These are phyloP conservation scores for Mamestra configurata DNA, from an alignment of 1,140 invertebrate genomes.

Conservation along the genomic window DNA sequence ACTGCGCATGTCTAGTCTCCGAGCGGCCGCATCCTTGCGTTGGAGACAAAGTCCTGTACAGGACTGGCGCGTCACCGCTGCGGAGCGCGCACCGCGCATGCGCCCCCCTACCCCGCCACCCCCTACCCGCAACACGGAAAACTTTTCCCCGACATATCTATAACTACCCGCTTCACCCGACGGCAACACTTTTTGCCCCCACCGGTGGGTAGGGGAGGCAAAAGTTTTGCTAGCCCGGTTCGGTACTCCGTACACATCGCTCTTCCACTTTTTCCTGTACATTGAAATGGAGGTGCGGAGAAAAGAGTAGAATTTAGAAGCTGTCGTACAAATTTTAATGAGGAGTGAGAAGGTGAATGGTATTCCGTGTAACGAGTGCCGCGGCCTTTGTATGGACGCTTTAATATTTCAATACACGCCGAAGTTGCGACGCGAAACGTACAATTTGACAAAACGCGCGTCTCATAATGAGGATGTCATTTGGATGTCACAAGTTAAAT, in stretches of 20 bases:
- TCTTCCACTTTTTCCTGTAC: slow-evolving; percentile 88
- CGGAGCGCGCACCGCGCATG: slow-evolving; percentile 74
- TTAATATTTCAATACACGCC: slow-evolving; percentile 65
- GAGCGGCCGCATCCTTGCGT: slow-evolving; percentile 70
- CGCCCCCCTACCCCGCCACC: slow-evolving; percentile 72
- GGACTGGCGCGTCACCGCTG: slow-evolving; percentile 70
- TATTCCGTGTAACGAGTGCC: slow-evolving; percentile 74
- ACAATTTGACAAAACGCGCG: slow-evolving; percentile 52
- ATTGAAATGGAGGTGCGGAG: slow-evolving; percentile 88
- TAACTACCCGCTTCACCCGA: slow-evolving; percentile 82
- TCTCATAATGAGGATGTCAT: slow-evolving; percentile 43
- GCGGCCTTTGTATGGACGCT: slow-evolving; percentile 68
- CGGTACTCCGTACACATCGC: slow-evolving; percentile 85
- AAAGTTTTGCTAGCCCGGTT: slow-evolving; percentile 85
- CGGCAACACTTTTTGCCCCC: slow-evolving; percentile 87
- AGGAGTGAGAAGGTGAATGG: slow-evolving; percentile 82
- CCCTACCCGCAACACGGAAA: slow-evolving; percentile 86
- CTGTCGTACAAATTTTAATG: slow-evolving; percentile 88
- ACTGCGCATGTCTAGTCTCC: slow-evolving; percentile 58
- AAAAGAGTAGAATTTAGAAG: slow-evolving; percentile 88
- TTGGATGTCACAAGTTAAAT: slow-evolving; percentile 15
- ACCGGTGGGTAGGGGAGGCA: slow-evolving; percentile 77
- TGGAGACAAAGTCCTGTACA: slow-evolving; percentile 79
- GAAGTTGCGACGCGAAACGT: slow-evolving; percentile 49
- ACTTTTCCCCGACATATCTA: slow-evolving; percentile 87